These are phyloP conservation scores for Tiphia femorata DNA, from an alignment of 2,888 invertebrate species.

Conservation along the genomic window DNA sequence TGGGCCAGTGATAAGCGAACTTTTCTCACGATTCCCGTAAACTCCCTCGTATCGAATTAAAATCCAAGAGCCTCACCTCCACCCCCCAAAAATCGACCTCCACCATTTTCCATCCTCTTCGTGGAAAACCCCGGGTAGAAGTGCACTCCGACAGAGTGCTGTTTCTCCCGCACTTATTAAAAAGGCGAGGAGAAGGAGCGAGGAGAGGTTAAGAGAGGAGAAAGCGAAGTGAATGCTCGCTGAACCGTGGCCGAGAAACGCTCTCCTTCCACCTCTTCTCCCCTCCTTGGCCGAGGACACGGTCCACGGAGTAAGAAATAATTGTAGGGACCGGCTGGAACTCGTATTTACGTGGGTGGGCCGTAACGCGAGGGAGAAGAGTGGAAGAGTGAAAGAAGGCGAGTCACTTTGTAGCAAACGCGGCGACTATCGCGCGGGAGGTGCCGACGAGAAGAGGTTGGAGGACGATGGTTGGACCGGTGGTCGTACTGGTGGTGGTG, in stretches of 20 bases:
- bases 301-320: conserved; percentile 22
- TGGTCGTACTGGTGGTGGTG: conserved; percentile 27
- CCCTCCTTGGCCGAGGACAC: too few species aligned
- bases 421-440: neutral
- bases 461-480: conserved; percentile 32
- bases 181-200: too few species aligned
- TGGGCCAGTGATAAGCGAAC: too few species aligned
- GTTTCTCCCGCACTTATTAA: too few species aligned
- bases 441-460: neutral
- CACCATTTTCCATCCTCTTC: too few species aligned
- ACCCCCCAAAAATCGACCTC: too few species aligned
- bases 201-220: too few species aligned
- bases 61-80: too few species aligned
- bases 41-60: neutral
- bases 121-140: too few species aligned
- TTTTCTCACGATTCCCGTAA: neutral
- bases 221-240: conserved; percentile 14
- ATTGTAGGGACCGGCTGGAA: conserved; percentile 17
- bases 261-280: conserved; percentile 13
- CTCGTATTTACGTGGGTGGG: conserved; percentile 15
- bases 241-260: conserved; percentile 4
- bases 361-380: too few species aligned
- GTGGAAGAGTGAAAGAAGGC: too few species aligned
- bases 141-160: too few species aligned
- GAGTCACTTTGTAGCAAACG: conserved; percentile 34